Evolutionary conservation across 2,888 invertebrate genomes (phyloP).

Genomic region (Protonemura montana): DNA sequence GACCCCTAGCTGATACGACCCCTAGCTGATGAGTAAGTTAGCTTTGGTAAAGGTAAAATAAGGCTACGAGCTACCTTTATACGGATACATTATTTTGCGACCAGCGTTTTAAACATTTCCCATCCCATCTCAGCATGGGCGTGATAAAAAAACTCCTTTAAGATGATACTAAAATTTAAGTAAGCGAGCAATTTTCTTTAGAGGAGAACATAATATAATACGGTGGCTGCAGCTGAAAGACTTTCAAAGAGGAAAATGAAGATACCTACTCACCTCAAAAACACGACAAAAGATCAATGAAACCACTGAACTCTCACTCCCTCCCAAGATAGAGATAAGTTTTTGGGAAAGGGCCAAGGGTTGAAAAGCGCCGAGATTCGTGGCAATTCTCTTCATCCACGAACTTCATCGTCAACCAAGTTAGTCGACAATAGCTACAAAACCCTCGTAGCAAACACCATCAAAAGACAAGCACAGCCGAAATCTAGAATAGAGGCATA

Average conservation of each 20-base stretch:
- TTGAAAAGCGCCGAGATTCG: not conserved
- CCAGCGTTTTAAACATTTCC: not conserved
- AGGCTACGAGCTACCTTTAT: no score
- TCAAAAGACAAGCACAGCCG: not conserved
- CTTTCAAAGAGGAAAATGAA: not conserved
- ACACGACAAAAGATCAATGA: slow-evolving; percentile 12
- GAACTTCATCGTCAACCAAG: slow-evolving; percentile 7
- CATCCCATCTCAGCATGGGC: not conserved
- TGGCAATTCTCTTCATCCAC: not conserved
- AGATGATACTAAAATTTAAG: slow-evolving; percentile 5
- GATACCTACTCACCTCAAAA: not conserved
- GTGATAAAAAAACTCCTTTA: not conserved
- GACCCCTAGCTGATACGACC: no score
- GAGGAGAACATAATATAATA: not conserved
- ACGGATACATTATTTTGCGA: no score
- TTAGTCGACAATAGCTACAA: not conserved
- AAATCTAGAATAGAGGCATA: not conserved
- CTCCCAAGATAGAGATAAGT: not conserved
- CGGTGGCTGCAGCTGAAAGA: not conserved
- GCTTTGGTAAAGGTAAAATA: no score
- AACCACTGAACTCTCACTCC: not conserved
- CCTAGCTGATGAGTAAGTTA: no score
- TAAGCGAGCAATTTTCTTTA: not conserved
- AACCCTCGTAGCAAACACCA: not conserved
- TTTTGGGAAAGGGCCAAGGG: not conserved